Evolutionary conservation across 1,140 invertebrate genomes (phyloP).

Genomic region (Heliothis subflexa): DNA sequence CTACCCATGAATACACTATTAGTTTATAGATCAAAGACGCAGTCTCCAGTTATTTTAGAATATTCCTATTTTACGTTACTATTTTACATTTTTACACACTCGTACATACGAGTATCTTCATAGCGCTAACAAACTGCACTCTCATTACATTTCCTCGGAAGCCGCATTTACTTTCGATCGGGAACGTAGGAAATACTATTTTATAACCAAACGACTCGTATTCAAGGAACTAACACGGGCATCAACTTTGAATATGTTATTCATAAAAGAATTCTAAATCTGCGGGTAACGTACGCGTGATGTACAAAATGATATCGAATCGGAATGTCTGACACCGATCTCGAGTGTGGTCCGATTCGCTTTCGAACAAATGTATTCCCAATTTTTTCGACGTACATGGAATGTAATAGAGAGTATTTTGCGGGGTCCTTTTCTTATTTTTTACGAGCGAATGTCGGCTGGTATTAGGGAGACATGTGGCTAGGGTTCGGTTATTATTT

Average conservation of each 20-base stretch:
- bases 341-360: constrained; percentile 59
- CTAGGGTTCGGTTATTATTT: constrained; percentile 77
- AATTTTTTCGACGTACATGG: constrained; percentile 69
- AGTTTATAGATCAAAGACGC: too few species aligned
- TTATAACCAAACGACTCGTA: constrained; percentile 25
- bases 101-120: background rate
- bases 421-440: constrained; percentile 76
- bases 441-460: constrained; percentile 72
- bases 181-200: constrained; percentile 4
- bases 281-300: constrained; percentile 9
- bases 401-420: constrained; percentile 79
- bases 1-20: too few species aligned
- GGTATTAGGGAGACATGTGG: constrained; percentile 78
- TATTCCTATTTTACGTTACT: too few species aligned
- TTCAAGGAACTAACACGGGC: constrained; percentile 14
- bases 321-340: constrained; percentile 62
- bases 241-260: constrained; percentile 42
- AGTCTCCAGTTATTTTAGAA: too few species aligned
- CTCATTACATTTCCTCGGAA: background rate
- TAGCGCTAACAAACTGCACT: background rate
- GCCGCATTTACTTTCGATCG: background rate
- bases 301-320: constrained; percentile 59
- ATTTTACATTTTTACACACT: too few species aligned
- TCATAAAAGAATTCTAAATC: constrained; percentile 39
- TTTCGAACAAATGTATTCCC: constrained; percentile 72